These are phyloP conservation scores for Xiphias gladius DNA, from an alignment of 2,113 vertebrate species.

Conservation along the genomic window DNA sequence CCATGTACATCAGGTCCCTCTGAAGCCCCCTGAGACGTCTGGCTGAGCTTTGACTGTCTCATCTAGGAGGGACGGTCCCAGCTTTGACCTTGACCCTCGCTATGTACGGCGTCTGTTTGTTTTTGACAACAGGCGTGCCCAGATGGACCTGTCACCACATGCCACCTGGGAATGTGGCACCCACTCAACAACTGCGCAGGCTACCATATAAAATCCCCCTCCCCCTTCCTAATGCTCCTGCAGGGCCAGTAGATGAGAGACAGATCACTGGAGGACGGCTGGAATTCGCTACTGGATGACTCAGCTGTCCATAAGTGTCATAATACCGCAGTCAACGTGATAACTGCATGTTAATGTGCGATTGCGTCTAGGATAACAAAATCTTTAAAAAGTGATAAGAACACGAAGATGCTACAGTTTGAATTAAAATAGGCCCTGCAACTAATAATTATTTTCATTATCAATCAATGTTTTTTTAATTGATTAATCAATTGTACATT, in stretches of 20 bases:
- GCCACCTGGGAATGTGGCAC: conserved; percentile 85
- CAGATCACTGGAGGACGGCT: conserved; percentile 26
- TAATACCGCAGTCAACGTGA: conserved; percentile 5
- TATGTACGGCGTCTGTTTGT: conserved; percentile 70
- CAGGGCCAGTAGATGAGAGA: conserved; percentile 40
- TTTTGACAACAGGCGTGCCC: conserved; percentile 72
- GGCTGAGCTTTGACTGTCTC: conserved; percentile 54
- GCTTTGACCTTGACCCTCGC: conserved; percentile 72
- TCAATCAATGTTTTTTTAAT: too few species aligned
- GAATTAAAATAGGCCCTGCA: background rate
- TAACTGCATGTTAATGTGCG: conserved; percentile 1
- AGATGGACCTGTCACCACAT: conserved; percentile 83
- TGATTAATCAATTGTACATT: too few species aligned
- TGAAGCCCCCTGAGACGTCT: conserved; percentile 39
- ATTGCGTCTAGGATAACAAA: background rate
- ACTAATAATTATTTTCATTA: too few species aligned
- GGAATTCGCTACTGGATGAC: conserved; percentile 50
- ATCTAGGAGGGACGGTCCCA: conserved; percentile 49
- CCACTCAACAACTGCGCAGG: conserved; percentile 79
- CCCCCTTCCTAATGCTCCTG: conserved; percentile 39
- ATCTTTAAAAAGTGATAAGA: background rate
- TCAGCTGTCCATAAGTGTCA: conserved; percentile 4
- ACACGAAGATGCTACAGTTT: background rate
- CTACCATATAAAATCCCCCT: conserved; percentile 60
- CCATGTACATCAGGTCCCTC: conserved; percentile 38